phyloP scores from a whole-genome alignment of 2,797 vertebrate genomes.

The Phalloptychus januarius region DNA sequence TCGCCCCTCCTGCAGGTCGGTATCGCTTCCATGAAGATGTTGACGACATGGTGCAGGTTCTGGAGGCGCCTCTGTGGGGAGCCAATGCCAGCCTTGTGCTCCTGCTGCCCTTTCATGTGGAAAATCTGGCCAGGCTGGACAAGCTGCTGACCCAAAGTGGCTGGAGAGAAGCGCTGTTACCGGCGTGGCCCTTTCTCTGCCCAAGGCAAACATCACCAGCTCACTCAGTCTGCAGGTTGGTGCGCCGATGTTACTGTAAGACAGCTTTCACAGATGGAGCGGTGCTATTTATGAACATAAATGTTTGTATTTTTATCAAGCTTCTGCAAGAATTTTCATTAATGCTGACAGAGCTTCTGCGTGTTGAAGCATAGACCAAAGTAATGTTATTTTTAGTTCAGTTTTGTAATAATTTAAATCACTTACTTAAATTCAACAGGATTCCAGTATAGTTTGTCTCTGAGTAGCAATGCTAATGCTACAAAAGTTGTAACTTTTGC shows the following conservation, averaged over 20 bases:
- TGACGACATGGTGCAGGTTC: conserved; percentile 76
- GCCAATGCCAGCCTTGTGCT: conserved; percentile 66
- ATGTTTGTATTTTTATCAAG: not conserved
- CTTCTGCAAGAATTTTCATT: not conserved
- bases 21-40: conserved; percentile 71
- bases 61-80: conserved; percentile 71
- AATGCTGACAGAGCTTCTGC: not conserved
- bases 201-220: conserved; percentile 67
- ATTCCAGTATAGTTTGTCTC: not conserved
- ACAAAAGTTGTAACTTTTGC: not conserved
- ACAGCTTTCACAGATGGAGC: not conserved
- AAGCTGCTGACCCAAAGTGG: conserved; percentile 73
- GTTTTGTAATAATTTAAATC: not conserved
- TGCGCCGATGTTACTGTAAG: not conserved
- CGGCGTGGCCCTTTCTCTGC: conserved; percentile 71
- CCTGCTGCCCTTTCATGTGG: conserved; percentile 77
- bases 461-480: not conserved
- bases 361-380: not conserved
- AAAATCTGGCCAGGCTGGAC: conserved; percentile 70
- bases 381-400: not conserved
- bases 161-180: conserved; percentile 55
- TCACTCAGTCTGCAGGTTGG: conserved; percentile 73
- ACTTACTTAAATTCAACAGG: not conserved
- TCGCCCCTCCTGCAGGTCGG: conserved; percentile 58
- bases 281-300: not conserved